phyloP scores from a whole-genome alignment of 2,888 invertebrate species.

The Dolichopus griseipennis region DNA sequence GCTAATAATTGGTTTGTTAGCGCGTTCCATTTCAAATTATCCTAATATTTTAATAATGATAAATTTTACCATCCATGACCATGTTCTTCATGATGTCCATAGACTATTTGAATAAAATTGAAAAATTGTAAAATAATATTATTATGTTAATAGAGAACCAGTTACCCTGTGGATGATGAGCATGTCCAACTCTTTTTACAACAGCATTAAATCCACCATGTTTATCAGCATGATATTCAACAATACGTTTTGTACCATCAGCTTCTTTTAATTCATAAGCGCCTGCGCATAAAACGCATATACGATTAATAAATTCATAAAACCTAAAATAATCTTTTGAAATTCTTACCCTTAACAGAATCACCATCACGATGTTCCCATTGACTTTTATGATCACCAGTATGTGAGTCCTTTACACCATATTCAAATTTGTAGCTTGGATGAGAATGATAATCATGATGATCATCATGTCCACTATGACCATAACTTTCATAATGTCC shows the following conservation, averaged over 20 bases:
- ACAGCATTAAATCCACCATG: conserved; percentile 46
- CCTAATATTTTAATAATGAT: no score
- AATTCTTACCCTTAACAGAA: conserved; percentile 41
- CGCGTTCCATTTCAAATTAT: no score
- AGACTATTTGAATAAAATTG: background rate
- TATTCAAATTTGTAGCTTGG: conserved; percentile 46
- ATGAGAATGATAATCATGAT: conserved; percentile 32
- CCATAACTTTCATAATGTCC: conserved; percentile 20
- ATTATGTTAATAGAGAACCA: no score
- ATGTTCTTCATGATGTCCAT: conserved; percentile 21
- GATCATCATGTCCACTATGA: conserved; percentile 25
- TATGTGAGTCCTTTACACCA: conserved; percentile 45
- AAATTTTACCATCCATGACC: background rate
- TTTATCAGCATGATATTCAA: conserved; percentile 45
- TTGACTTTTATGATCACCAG: conserved; percentile 45
- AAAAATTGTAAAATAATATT: no score
- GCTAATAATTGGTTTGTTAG: no score
- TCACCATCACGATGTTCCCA: conserved; percentile 48
- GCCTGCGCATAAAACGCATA: conserved; percentile 21
- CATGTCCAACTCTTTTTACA: conserved; percentile 45
- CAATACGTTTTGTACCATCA: conserved; percentile 46
- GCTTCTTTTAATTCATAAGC: conserved; percentile 45
- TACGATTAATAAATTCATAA: background rate
- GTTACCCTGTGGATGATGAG: conserved; percentile 31
- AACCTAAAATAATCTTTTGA: no score